These are phyloP conservation scores for Nesoenas mayeri DNA, from an alignment of 2,113 vertebrate genomes.

Conservation along the genomic window DNA sequence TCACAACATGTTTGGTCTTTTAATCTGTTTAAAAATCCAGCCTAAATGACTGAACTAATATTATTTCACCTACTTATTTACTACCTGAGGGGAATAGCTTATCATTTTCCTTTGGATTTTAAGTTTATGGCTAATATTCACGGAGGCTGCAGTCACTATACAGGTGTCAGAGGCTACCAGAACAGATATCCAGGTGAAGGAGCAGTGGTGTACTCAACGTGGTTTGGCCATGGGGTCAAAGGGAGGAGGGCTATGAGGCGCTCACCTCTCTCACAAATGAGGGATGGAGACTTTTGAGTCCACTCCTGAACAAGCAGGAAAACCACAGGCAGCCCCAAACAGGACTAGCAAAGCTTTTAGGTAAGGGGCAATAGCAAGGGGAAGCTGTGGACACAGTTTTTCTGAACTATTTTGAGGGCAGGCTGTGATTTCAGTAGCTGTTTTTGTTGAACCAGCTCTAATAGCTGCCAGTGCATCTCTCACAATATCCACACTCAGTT, in stretches of 20 bases:
- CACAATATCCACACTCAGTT: fast-evolving
- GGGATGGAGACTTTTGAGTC: not conserved
- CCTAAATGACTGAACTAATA: not conserved
- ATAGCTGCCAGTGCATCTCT: not conserved
- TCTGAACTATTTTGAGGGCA: not conserved
- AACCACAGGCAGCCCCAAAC: not conserved
- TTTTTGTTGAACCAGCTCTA: not conserved
- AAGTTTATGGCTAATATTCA: not conserved
- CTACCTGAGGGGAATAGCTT: not conserved
- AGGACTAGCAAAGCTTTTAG: not conserved
- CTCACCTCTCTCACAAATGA: not conserved
- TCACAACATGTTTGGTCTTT: not conserved
- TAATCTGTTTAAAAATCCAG: not conserved
- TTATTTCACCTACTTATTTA: not conserved
- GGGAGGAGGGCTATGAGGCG: not conserved
- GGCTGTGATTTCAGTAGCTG: not conserved
- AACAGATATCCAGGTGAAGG: not conserved
- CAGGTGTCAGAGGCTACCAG: not conserved
- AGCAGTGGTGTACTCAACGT: not conserved
- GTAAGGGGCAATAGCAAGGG: not conserved
- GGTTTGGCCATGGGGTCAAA: not conserved
- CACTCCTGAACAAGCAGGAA: not conserved
- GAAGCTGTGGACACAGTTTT: not conserved
- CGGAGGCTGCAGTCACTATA: not conserved
- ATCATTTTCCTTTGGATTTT: not conserved